Percentiles rank a stretch among this genome's conserved stretches.
Conservation (phyloP, 2,888 invertebrate genomes). For the Blera fallax region DNA sequence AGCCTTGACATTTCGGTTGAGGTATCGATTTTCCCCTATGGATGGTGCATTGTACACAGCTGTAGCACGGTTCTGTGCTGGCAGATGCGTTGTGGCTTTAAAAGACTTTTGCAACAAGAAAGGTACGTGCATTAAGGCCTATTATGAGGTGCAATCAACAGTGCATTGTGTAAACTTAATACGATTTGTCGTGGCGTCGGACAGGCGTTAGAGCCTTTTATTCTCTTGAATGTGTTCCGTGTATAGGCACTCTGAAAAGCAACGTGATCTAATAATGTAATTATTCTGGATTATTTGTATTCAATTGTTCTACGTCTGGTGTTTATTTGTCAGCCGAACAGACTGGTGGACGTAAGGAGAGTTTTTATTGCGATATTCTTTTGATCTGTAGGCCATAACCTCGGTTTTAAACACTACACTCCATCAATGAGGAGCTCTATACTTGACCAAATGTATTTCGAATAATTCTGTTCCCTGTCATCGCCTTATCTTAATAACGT, state of each 20-base stretch:
- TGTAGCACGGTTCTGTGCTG: neutral
- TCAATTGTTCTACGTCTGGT: neutral
- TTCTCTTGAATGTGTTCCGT: neutral
- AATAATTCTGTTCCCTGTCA: too few relatives aligned
- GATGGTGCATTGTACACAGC: neutral
- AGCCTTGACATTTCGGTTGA: conserved; percentile 64
- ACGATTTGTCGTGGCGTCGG: conserved; percentile 19
- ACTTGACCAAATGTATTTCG: too few relatives aligned
- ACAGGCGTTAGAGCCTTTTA: neutral
- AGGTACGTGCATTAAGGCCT: conserved; percentile 13
- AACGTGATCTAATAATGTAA: conserved; percentile 8
- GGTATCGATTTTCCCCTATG: conserved; percentile 53
- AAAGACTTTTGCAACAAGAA: conserved; percentile 4
- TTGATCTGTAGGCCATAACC: too few relatives aligned
- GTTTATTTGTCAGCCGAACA: too few relatives aligned
- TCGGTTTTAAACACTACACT: too few relatives aligned
- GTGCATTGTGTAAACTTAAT: conserved; percentile 7
- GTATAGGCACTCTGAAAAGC: neutral
- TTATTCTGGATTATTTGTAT: neutral
- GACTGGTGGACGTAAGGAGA: too few relatives aligned
- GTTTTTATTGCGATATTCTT: too few relatives aligned
- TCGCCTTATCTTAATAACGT: too few relatives aligned
- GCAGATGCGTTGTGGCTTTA: neutral
- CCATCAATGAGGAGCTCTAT: too few relatives aligned
- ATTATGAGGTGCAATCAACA: conserved; percentile 26